phyloP scores from a whole-genome alignment of 35 echinoderm and acorn worm species.

The Lytechinus variegatus region DNA sequence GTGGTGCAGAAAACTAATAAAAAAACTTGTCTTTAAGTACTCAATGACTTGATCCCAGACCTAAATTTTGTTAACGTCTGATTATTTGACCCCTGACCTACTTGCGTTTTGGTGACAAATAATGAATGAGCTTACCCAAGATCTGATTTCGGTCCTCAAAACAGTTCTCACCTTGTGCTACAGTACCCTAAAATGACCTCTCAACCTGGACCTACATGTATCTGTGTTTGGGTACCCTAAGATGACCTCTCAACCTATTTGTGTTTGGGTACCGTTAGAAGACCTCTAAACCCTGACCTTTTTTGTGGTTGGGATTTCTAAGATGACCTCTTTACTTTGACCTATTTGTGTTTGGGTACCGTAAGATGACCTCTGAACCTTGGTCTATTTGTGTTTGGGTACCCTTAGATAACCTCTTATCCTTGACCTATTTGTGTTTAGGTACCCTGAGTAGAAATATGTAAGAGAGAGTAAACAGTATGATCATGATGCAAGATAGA shows the following conservation, averaged over 20 bases:
- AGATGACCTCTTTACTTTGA: not conserved
- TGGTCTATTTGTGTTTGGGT: not conserved
- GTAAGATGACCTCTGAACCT: not conserved
- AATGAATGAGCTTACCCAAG: no score
- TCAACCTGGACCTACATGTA: no score
- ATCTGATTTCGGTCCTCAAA: no score
- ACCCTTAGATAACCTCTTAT: not conserved
- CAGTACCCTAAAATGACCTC: no score
- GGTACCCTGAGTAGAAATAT: conserved; percentile 61
- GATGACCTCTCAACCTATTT: not conserved
- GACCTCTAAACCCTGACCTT: no score
- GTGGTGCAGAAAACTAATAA: no score
- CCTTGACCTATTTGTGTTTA: conserved; percentile 49
- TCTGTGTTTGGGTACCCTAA: not conserved
- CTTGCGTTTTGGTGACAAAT: conserved; percentile 56
- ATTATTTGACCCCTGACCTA: conserved; percentile 25
- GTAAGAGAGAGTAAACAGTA: conserved; percentile 57
- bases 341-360: not conserved
- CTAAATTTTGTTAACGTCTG: not conserved
- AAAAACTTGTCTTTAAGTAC: no score
- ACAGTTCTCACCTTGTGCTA: no score
- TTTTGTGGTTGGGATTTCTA: not conserved
- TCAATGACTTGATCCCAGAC: no score
- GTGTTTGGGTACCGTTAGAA: not conserved
- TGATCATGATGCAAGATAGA: conserved; percentile 27